Base-by-base conservation (phyloP, 2,113 vertebrate genomes). In the Ceyx melanurus region DNA sequence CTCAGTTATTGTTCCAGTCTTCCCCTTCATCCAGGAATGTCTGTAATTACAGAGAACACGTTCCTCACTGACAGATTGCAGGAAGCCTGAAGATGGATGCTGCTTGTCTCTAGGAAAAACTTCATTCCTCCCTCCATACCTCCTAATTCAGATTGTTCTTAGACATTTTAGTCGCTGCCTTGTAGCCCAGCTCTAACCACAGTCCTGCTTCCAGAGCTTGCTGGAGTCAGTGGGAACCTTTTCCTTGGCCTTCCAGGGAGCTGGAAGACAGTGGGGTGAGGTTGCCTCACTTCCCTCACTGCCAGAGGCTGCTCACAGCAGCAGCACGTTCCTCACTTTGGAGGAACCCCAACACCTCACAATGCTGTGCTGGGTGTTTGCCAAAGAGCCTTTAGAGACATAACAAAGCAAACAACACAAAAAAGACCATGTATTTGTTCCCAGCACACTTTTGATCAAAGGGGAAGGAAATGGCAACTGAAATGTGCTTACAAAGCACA, bases 31-130 rank as follows among this genome's bases (percentile, higher is more conserved):
- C 22, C 51, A 84, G 89, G 90, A 95, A 92, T 97, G 62, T 40
- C 85, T 66, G 33, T 94, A 95, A 96, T 95, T 92, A 95, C 66
- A 91, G 90, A 82, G 35, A 51, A 15, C 62, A 22, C 37, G 40
- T 48, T 88, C 88, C 31, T 84, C 64, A 23, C 5, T 93, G 92
- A 91, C 94, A 92, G 90, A 83, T 80, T 88, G 73, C 74, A 93
- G 94, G 92, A 93, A 95, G 67, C 4, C 0, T 62, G 6, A 88
- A 93, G 84, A 92, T 91, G 0, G 45, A 95, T 94, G 89, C 79
- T 81, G 46, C 25, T 86, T 86, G 29, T 66, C 74, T 77, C 56
- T 33, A 58, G 68, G 42, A 28, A 68, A 61, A 77, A 50, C 46
- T 26, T 26, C 1, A 0, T 37, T 43, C 46, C 62, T 56, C 56